A percentile compares a stretch with the other conserved stretches of the same genome.
Conservation (phyloP, 1,140 invertebrate genomes). For the Pogonomyrmex californicus region DNA sequence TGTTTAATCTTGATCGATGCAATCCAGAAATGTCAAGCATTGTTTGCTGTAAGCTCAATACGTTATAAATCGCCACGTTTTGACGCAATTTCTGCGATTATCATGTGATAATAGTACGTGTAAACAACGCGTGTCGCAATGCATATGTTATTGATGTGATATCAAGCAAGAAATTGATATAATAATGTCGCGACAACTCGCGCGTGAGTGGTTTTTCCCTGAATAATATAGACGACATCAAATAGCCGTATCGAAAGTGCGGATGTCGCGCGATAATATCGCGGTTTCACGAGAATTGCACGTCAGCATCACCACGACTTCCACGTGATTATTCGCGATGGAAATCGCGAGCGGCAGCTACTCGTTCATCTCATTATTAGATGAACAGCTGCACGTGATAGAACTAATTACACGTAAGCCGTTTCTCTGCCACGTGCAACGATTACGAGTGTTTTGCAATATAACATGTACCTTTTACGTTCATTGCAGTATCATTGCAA, state of each 20-base stretch:
- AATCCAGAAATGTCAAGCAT: not conserved
- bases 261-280: slow-evolving; percentile 34
- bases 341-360: not conserved
- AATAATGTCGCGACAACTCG: slow-evolving; percentile 1
- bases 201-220: slow-evolving; percentile 5
- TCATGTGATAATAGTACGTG: slow-evolving; percentile 18
- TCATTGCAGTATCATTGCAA: too few relatives aligned
- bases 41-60: not conserved
- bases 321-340: slow-evolving; percentile 23
- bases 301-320: slow-evolving; percentile 18
- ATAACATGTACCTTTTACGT: not conserved
- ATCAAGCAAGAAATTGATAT: slow-evolving; percentile 31
- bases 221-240: slow-evolving; percentile 28
- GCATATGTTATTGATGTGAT: slow-evolving; percentile 14
- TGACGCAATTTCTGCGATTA: slow-evolving; percentile 11
- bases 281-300: slow-evolving; percentile 17
- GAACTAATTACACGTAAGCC: slow-evolving; percentile 29
- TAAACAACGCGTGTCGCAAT: slow-evolving; percentile 7
- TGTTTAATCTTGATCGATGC: not conserved
- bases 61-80: not conserved
- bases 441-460: slow-evolving; percentile 33
- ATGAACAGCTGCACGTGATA: not conserved
- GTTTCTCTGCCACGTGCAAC: not conserved
- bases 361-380: slow-evolving; percentile 34
- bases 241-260: not conserved